Conservation (phyloP, 2,888 invertebrate species). For the Nematopogon swammerdamellus region DNA sequence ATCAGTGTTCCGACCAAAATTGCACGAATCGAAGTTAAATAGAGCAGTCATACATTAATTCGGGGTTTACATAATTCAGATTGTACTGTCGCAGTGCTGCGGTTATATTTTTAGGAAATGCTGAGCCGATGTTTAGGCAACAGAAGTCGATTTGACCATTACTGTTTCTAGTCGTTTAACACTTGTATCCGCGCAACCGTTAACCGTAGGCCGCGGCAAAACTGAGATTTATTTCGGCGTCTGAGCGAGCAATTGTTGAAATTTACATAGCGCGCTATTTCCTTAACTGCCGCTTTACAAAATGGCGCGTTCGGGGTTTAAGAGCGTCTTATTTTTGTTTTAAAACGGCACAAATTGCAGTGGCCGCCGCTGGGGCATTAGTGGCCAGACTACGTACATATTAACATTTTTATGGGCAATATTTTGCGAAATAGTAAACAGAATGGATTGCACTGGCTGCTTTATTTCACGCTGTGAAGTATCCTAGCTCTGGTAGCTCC, state of each 20-base stretch:
- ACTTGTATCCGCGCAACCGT: too few species aligned
- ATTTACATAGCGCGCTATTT: conserved; percentile 42
- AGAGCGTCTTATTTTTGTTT: conserved; percentile 27
- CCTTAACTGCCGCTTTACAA: conserved; percentile 37
- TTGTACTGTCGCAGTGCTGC: too few species aligned
- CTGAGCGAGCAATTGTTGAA: not conserved
- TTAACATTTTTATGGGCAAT: conserved; percentile 53
- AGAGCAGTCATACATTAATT: too few species aligned
- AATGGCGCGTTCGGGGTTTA: conserved; percentile 12
- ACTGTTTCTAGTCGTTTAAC: too few species aligned
- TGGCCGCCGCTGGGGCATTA: conserved; percentile 40
- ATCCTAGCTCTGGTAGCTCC: too few species aligned
- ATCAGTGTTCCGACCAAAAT: too few species aligned
- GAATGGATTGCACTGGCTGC: not conserved
- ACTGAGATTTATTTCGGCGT: not conserved
- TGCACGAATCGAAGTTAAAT: too few species aligned
- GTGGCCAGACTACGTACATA: conserved; percentile 21
- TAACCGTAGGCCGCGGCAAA: not conserved
- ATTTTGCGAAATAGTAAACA: conserved; percentile 19
- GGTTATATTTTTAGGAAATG: too few species aligned
- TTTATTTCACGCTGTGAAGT: too few species aligned
- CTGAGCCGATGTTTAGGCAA: too few species aligned
- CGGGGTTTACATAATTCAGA: too few species aligned
- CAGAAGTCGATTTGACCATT: too few species aligned
- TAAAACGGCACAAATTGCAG: conserved; percentile 49